These are phyloP conservation scores for Noctua janthe DNA, from an alignment of 2,888 invertebrate genomes.

Conservation along the genomic window DNA sequence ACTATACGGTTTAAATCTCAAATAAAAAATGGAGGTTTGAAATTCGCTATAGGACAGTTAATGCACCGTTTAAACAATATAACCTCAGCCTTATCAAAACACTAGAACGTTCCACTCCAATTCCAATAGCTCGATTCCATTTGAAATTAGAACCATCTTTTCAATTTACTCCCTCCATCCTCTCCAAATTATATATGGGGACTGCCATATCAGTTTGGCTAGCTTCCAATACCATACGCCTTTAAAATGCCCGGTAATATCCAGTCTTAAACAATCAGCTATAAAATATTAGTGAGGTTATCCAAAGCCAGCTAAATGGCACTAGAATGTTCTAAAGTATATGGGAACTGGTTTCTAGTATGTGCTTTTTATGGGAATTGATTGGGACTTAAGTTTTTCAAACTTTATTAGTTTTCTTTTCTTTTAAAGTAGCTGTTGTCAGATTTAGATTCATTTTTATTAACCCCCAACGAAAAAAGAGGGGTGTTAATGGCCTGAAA, in stretches of 20 bases:
- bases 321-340: slow-evolving; percentile 5
- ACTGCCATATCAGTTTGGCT: slow-evolving; percentile 59
- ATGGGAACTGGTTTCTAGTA: slow-evolving; percentile 1
- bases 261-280: slow-evolving; percentile 59
- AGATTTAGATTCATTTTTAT: no score
- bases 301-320: slow-evolving; percentile 37
- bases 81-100: background rate
- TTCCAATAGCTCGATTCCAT: slow-evolving; percentile 36
- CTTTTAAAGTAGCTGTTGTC: no score
- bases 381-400: background rate
- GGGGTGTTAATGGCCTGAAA: no score
- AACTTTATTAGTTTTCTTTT: background rate
- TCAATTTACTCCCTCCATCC: slow-evolving; percentile 48
- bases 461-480: no score
- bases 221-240: slow-evolving; percentile 53
- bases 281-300: slow-evolving; percentile 53
- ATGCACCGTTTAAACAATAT: background rate
- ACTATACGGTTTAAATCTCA: background rate
- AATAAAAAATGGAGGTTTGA: background rate
- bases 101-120: background rate
- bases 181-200: slow-evolving; percentile 60
- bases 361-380: background rate
- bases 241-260: slow-evolving; percentile 56
- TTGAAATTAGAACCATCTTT: slow-evolving; percentile 55
- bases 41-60: background rate